These are phyloP conservation scores for Clarias batrachus DNA, from an alignment of 2,113 vertebrate genomes.

Conservation along the genomic window DNA sequence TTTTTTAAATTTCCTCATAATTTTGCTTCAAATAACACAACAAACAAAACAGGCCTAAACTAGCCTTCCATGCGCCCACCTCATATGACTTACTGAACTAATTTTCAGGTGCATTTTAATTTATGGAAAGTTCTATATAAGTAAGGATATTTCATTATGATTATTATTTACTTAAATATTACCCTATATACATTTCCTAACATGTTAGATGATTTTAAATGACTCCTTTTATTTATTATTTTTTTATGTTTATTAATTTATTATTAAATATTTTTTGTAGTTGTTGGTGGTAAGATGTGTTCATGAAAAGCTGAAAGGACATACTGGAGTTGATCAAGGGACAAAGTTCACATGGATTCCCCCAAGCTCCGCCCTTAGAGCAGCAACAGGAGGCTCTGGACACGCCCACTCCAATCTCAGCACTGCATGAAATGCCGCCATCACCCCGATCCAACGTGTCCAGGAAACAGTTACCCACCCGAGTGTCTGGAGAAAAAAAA, in stretches of 20 bases:
- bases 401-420: constrained; percentile 86
- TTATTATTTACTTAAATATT: background rate
- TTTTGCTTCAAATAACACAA: constrained; percentile 1
- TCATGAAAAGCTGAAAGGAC: constrained; percentile 38
- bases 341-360: constrained; percentile 90
- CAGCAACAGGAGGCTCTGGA: constrained; percentile 90
- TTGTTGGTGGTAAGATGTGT: background rate
- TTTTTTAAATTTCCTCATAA: background rate
- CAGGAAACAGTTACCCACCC: constrained; percentile 89
- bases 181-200: background rate
- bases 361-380: constrained; percentile 87
- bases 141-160: background rate
- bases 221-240: background rate
- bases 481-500: constrained; percentile 74
- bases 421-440: constrained; percentile 84
- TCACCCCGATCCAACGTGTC: constrained; percentile 84
- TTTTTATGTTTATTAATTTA: background rate
- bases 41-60: background rate
- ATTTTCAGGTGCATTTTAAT: background rate
- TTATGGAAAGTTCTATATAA: background rate
- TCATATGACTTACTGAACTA: background rate
- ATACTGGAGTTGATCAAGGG: constrained; percentile 85
- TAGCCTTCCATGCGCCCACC: background rate
- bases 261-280: background rate
- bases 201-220: background rate